Percentiles rank a stretch among this genome's conserved stretches.
These are phyloP conservation scores for Macrostomum lignano DNA, from an alignment of 1,140 invertebrate species.

Conservation along the genomic window DNA sequence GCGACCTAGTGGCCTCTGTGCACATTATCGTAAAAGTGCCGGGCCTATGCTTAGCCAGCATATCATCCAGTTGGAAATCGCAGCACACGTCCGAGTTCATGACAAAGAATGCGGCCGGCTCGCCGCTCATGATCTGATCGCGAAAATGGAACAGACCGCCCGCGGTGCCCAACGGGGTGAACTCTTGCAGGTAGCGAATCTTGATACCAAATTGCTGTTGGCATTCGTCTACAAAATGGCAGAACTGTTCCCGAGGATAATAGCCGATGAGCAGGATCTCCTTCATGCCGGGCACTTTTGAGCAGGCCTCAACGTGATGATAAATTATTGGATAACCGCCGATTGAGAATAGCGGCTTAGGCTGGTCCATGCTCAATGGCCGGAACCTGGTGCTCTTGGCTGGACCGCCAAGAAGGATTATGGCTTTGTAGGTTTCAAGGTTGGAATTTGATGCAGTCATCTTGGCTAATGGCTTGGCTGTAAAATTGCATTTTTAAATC, in stretches of 20 bases:
- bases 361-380: slow-evolving; percentile 70
- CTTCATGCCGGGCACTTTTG: slow-evolving; percentile 40
- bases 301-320: slow-evolving; percentile 82
- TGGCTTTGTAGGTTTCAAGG: too few relatives aligned
- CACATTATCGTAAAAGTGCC: slow-evolving; percentile 27
- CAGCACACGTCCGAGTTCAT: slow-evolving; percentile 93
- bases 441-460: too few relatives aligned
- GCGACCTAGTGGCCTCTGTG: slow-evolving; percentile 51
- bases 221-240: slow-evolving; percentile 41
- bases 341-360: slow-evolving; percentile 82
- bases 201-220: slow-evolving; percentile 50
- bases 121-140: slow-evolving; percentile 64
- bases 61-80: slow-evolving; percentile 61
- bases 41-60: slow-evolving; percentile 49
- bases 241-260: slow-evolving; percentile 43
- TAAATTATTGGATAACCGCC: slow-evolving; percentile 59
- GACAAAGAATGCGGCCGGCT: slow-evolving; percentile 64
- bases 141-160: slow-evolving; percentile 88
- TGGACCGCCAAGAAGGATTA: slow-evolving; percentile 37
- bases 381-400: slow-evolving; percentile 50
- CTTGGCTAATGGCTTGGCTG: too few relatives aligned
- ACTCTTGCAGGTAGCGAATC: slow-evolving; percentile 77
- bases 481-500: too few relatives aligned
- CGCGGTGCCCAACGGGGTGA: slow-evolving; percentile 65
- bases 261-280: slow-evolving; percentile 81